Percentiles rank a stretch among this genome's conserved stretches.
Conservation (phyloP, 2,797 vertebrate genomes). For the Anomalospiza imberbis region DNA sequence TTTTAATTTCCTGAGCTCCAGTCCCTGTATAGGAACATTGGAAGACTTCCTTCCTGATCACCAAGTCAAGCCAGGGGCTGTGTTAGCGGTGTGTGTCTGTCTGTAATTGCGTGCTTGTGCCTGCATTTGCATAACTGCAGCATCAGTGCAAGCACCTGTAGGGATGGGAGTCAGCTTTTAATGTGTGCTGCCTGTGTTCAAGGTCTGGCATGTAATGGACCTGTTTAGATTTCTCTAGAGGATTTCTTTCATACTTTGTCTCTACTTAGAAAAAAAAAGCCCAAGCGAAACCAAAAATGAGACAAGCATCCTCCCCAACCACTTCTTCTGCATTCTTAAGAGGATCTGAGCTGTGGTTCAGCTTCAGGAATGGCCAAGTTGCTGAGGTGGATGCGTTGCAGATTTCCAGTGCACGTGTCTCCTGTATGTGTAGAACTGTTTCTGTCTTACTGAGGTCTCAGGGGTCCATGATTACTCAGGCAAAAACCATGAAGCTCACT, state of each 20-base stretch:
- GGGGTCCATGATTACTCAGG: fast-evolving
- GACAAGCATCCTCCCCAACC: not conserved
- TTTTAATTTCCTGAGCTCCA: slow-evolving; percentile 66
- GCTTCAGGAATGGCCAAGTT: not conserved
- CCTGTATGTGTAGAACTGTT: not conserved
- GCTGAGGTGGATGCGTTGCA: not conserved
- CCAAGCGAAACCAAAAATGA: not conserved
- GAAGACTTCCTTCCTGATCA: slow-evolving; percentile 64
- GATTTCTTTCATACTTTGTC: not conserved
- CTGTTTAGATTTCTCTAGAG: not conserved
- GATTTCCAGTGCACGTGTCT: not conserved
- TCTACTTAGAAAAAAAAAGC: not conserved
- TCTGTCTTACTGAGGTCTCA: not conserved
- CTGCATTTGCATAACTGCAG: not conserved
- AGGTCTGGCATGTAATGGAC: not conserved
- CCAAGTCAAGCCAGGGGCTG: slow-evolving; percentile 45
- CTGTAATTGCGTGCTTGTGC: not conserved
- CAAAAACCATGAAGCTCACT: not conserved
- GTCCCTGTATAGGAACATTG: slow-evolving; percentile 48
- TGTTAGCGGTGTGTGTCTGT: not conserved
- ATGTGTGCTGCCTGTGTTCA: not conserved
- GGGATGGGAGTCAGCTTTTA: not conserved
- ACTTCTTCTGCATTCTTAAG: not conserved
- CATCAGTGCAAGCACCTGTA: not conserved
- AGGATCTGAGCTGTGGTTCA: not conserved